These are phyloP conservation scores for Heliconius cydno DNA, from an alignment of 2,888 invertebrate genomes.

Conservation along the genomic window DNA sequence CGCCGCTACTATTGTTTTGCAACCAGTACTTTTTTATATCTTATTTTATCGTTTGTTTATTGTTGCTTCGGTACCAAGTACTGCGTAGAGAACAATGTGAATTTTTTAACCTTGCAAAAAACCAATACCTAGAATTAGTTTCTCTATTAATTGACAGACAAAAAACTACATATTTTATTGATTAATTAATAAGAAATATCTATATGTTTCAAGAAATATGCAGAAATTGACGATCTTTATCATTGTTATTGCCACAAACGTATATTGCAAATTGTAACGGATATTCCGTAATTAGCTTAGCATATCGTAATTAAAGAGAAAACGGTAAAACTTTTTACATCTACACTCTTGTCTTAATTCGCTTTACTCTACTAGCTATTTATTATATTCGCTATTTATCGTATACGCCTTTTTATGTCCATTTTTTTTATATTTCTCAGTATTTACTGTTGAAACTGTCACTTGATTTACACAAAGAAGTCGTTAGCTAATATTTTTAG, in stretches of 20 bases:
- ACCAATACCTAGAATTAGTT: slow-evolving; percentile 7
- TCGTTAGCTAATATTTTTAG: slow-evolving; percentile 1
- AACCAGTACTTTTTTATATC: slow-evolving; percentile 65
- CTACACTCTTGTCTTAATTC: neutral
- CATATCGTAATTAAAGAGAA: slow-evolving; percentile 31
- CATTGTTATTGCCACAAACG: slow-evolving; percentile 21
- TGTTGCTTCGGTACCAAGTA: slow-evolving; percentile 62
- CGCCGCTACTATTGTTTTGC: slow-evolving; percentile 76
- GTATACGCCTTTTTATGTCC: neutral
- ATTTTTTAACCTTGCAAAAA: slow-evolving; percentile 23
- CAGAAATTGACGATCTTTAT: slow-evolving; percentile 32
- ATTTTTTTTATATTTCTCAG: slow-evolving; percentile 5
- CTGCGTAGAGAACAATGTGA: slow-evolving; percentile 49
- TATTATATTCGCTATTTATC: slow-evolving; percentile 6
- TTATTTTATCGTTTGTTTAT: slow-evolving; percentile 66
- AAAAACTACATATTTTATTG: neutral
- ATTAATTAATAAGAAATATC: neutral
- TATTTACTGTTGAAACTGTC: slow-evolving; percentile 13
- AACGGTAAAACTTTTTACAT: slow-evolving; percentile 29
- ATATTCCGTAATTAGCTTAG: slow-evolving; percentile 18
- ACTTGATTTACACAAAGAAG: slow-evolving; percentile 9
- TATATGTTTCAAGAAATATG: slow-evolving; percentile 9
- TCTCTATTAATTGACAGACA: slow-evolving; percentile 36
- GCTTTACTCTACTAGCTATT: slow-evolving; percentile 16
- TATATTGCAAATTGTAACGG: slow-evolving; percentile 28